Conservation (phyloP, 2,888 invertebrate genomes). For the Parnassius mnemosyne region DNA sequence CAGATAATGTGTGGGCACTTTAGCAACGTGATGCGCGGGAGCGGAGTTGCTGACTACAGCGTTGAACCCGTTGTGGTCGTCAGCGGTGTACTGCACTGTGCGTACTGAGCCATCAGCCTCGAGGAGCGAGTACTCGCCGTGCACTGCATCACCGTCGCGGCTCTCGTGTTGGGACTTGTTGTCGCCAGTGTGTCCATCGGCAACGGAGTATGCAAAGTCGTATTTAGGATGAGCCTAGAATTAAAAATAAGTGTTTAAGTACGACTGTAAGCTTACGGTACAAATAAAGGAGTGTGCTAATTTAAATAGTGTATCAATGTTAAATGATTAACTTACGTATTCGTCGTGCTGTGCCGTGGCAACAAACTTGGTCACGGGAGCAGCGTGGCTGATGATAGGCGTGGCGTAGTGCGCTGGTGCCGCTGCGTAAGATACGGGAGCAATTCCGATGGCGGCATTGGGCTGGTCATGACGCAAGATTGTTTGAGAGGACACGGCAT, state of each 20-base stretch:
- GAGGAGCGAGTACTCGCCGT: constrained; percentile 41
- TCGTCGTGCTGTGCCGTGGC: constrained; percentile 47
- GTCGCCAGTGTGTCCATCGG: constrained; percentile 79
- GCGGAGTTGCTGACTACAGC: constrained; percentile 67
- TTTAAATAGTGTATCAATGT: no score
- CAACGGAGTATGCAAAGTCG: constrained; percentile 78
- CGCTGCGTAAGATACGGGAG: constrained; percentile 39
- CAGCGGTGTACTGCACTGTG: constrained; percentile 78
- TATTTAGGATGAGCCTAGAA: constrained; percentile 66
- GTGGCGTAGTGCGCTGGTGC: constrained; percentile 37
- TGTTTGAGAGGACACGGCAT: constrained; percentile 59
- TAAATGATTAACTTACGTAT: constrained; percentile 45
- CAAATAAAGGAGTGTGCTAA: no score
- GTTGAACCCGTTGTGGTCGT: constrained; percentile 46
- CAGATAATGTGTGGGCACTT: constrained; percentile 43
- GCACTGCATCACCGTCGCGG: constrained; percentile 50
- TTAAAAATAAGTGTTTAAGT: neutral
- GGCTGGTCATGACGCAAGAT: constrained; percentile 61
- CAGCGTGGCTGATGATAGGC: constrained; percentile 31
- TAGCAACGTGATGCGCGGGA: constrained; percentile 48
- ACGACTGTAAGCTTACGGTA: no score
- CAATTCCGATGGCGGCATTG: constrained; percentile 40
- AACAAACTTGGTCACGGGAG: constrained; percentile 38
- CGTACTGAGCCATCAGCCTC: constrained; percentile 74
- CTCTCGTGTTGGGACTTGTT: constrained; percentile 74